Conservation (phyloP, 2,888 invertebrate genomes). For the Proisotoma minuta region DNA sequence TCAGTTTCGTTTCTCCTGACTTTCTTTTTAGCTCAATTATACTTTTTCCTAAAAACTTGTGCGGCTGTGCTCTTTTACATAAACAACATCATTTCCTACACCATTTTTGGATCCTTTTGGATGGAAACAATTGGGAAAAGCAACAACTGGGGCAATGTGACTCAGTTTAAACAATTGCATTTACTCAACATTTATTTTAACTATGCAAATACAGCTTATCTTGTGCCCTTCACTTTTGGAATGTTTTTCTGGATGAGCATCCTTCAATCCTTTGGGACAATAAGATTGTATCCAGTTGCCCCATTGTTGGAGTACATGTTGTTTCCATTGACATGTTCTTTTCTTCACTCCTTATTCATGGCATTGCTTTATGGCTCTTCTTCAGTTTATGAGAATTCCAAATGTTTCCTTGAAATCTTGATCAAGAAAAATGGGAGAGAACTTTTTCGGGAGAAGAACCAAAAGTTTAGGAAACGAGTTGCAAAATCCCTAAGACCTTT, state of each 20-base stretch:
- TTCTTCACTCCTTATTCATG: not conserved
- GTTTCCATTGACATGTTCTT: not conserved
- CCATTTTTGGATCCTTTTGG: not conserved
- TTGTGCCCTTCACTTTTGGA: not conserved
- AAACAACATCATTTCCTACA: not conserved
- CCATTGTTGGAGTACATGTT: slow-evolving; percentile 2
- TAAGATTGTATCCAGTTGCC: not conserved
- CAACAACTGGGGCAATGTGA: not conserved
- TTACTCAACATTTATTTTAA: slow-evolving; percentile 3
- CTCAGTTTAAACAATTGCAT: not conserved
- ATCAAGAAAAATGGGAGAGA: too few species aligned
- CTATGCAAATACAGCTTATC: not conserved
- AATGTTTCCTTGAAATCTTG: not conserved
- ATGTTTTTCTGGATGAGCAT: not conserved
- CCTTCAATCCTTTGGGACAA: not conserved
- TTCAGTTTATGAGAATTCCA: not conserved
- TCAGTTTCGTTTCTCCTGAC: not conserved
- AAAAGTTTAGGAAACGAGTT: too few species aligned
- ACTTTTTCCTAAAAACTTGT: not conserved
- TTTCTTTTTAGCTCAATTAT: not conserved
- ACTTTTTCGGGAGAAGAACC: too few species aligned
- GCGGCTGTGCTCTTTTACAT: not conserved
- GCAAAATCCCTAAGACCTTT: not conserved
- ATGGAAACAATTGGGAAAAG: not conserved
- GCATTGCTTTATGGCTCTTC: not conserved